phyloP scores from a whole-genome alignment of 2,888 invertebrate species.

The Lomographa bimaculata region DNA sequence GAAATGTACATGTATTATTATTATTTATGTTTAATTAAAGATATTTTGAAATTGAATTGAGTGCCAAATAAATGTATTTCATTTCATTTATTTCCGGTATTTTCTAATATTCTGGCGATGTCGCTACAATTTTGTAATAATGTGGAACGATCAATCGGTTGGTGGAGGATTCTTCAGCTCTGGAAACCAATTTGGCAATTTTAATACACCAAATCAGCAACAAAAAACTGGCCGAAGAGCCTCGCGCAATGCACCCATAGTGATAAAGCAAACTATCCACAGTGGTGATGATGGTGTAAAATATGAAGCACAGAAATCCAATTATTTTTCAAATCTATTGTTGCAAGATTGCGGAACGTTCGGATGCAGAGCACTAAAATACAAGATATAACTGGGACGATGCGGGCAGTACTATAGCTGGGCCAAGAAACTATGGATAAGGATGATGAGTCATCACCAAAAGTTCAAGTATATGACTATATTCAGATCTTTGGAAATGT shows the following conservation, averaged over 20 bases:
- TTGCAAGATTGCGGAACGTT: constrained; percentile 70
- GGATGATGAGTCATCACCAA: constrained; percentile 74
- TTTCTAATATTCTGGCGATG: no score
- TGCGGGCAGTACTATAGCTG: constrained; percentile 76
- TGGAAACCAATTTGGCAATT: constrained; percentile 73
- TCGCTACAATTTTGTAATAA: no score
- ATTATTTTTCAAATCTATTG: constrained; percentile 69
- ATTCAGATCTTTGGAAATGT: constrained; percentile 77
- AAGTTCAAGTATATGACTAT: constrained; percentile 77
- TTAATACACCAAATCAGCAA: constrained; percentile 68
- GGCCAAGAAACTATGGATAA: constrained; percentile 78
- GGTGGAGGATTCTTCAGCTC: constrained; percentile 78
- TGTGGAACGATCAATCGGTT: constrained; percentile 76
- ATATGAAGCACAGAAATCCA: constrained; percentile 80
- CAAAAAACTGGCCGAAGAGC: constrained; percentile 71
- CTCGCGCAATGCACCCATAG: constrained; percentile 76
- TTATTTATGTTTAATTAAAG: no score
- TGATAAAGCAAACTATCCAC: constrained; percentile 74
- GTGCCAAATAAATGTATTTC: no score
- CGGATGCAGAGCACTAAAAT: constrained; percentile 77
- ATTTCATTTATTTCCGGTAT: no score
- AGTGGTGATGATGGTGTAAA: constrained; percentile 76
- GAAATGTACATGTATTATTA: no score
- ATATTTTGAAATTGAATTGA: no score
- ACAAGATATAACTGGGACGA: constrained; percentile 77